Base-by-base conservation (phyloP, 2,113 vertebrate genomes). In the Egretta garzetta region DNA sequence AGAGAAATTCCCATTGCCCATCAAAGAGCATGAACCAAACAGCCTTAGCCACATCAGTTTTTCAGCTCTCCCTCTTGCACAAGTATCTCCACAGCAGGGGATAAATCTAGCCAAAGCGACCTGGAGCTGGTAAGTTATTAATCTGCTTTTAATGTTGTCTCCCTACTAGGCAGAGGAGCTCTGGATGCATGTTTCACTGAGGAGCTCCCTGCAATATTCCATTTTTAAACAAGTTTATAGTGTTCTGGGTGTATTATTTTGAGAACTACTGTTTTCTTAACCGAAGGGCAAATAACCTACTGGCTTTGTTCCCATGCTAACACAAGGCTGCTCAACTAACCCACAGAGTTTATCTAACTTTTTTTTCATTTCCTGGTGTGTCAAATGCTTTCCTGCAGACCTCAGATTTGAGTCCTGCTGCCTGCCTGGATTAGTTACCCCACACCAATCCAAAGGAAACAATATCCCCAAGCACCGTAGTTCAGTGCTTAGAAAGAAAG, bases 221-320 rank as follows among this genome's bases (percentile, higher is more conserved):
- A 49, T 71, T 94, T 97, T 90, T 67, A 90, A 96, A 76, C 56
- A 73, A 74, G 11, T 93, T 83, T 90, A 64, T 56, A 28, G 68
- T 49, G 81, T 60, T 94, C 82, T 77, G 72, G 43, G 56, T 47
- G 6, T 58, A 68, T 86, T 83, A 67, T 81, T 96, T 88, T 90
- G 52, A 80, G 84, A 94, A 81, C 49, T 49, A 77, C 73, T 95
- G 90, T 86, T 97, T 87, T 87, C 73, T 89, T 95, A 94, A 90
- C 88, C 43, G 77, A 80, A 93, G 87, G 81, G 74, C 84, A 93
- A 97, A 91, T 39, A 96, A 55, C 37, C 33, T 43, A 6, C 62
- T 96, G 96, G 95, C 84, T 91, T 88, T 35, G 32, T 49, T 95
- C 89, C 93, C 77, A 35, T 27, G 77, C 45, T 90, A 87, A 70